Evolutionary conservation across 1,140 invertebrate species (phyloP).

Genomic region (Portunus trituberculatus): DNA sequence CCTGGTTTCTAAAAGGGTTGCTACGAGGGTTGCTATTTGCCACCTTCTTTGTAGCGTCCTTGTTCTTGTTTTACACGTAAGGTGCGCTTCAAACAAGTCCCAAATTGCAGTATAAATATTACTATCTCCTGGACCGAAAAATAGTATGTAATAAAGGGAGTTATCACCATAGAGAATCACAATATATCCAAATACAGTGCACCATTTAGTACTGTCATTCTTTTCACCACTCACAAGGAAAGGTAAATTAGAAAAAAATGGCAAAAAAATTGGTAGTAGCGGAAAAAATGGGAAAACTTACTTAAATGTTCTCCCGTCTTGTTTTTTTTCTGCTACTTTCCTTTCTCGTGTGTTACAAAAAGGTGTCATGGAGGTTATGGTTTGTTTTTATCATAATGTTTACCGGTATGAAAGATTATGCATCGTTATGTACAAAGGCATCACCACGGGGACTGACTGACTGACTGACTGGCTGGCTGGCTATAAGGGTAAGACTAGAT

Average conservation of each 20-base stretch:
- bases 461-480: background rate
- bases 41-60: no score
- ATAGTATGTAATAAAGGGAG: background rate
- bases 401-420: background rate
- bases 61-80: no score
- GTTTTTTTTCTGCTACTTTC: background rate
- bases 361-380: background rate
- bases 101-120: no score
- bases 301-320: background rate
- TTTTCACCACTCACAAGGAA: background rate
- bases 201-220: background rate
- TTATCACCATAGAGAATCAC: conserved; percentile 13
- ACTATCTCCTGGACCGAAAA: no score
- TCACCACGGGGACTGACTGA: background rate
- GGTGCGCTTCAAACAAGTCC: no score
- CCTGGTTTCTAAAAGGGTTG: no score
- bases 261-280: background rate
- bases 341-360: background rate
- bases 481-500: background rate
- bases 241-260: background rate
- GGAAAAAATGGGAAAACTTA: background rate
- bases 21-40: no score
- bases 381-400: background rate
- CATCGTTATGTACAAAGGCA: background rate
- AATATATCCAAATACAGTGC: background rate